phyloP scores from a whole-genome alignment of 2,888 invertebrate species.

The Drosophila hamatofila region DNA sequence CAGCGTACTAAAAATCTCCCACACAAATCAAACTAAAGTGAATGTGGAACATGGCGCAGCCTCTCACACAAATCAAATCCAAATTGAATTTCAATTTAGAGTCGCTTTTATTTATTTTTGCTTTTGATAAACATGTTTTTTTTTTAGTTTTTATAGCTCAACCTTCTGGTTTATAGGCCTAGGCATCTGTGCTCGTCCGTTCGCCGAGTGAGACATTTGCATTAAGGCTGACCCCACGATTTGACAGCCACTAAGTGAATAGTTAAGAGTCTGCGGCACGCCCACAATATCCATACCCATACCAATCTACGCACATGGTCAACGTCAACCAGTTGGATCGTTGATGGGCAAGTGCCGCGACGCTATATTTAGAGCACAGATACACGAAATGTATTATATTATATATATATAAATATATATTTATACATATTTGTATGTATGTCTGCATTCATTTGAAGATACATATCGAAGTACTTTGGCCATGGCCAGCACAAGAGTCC shows the following conservation, averaged over 20 bases:
- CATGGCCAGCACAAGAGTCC: slow-evolving; percentile 54
- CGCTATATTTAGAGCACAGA: slow-evolving; percentile 69
- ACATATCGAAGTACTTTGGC: slow-evolving; percentile 51
- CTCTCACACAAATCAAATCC: not conserved
- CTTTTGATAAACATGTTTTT: slow-evolving; percentile 14
- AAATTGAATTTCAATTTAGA: slow-evolving; percentile 3
- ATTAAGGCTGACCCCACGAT: slow-evolving; percentile 38
- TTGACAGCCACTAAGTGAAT: slow-evolving; percentile 54
- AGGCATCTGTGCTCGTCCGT: slow-evolving; percentile 11
- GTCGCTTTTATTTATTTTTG: not conserved
- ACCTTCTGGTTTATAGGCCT: slow-evolving; percentile 11
- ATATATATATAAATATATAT: slow-evolving; percentile 27
- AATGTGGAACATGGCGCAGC: not conserved
- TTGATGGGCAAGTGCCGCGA: slow-evolving; percentile 53
- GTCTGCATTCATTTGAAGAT: slow-evolving; percentile 39
- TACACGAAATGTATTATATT: slow-evolving; percentile 31
- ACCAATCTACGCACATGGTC: slow-evolving; percentile 61
- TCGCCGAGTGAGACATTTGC: slow-evolving; percentile 41
- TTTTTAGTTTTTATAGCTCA: slow-evolving; percentile 6
- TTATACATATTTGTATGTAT: slow-evolving; percentile 34
- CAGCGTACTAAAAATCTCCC: not conserved
- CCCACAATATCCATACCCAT: slow-evolving; percentile 47
- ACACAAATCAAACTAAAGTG: slow-evolving; percentile 1
- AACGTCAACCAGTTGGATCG: slow-evolving; percentile 43
- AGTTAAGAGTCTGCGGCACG: slow-evolving; percentile 51